Evolutionary conservation across 2,113 vertebrate species (phyloP).

Genomic region (Xenus cinereus): DNA sequence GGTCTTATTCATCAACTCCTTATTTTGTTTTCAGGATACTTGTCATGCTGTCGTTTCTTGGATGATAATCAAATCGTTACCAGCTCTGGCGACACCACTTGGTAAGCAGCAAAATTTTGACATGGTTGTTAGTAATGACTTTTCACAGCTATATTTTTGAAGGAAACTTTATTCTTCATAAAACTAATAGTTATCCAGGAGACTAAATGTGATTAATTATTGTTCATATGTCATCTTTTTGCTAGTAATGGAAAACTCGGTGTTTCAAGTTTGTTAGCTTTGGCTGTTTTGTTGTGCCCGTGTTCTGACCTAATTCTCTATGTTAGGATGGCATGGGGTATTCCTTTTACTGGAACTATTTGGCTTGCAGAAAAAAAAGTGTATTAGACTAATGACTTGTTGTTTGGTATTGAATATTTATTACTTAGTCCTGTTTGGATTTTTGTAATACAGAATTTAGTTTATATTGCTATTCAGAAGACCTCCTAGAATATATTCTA

Average conservation of each 20-base stretch:
- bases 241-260: not conserved
- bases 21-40: constrained; percentile 82
- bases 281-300: not conserved
- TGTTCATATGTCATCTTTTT: not conserved
- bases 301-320: not conserved
- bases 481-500: not conserved
- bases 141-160: not conserved
- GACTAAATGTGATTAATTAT: not conserved
- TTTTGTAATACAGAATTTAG: not conserved
- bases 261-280: not conserved
- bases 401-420: not conserved
- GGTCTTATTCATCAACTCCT: not conserved
- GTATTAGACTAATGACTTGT: not conserved
- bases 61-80: constrained; percentile 99
- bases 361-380: not conserved
- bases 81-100: constrained; percentile 98
- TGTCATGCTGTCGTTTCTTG: constrained; percentile 98
- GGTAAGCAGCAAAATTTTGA: constrained; percentile 77
- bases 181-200: not conserved
- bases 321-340: not conserved
- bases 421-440: not conserved
- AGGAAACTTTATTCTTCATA: not conserved
- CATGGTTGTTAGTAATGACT: not conserved
- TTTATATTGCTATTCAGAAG: not conserved
- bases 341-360: not conserved